Base-by-base conservation (phyloP, 2,113 vertebrate genomes). In the Anser cygnoides region DNA sequence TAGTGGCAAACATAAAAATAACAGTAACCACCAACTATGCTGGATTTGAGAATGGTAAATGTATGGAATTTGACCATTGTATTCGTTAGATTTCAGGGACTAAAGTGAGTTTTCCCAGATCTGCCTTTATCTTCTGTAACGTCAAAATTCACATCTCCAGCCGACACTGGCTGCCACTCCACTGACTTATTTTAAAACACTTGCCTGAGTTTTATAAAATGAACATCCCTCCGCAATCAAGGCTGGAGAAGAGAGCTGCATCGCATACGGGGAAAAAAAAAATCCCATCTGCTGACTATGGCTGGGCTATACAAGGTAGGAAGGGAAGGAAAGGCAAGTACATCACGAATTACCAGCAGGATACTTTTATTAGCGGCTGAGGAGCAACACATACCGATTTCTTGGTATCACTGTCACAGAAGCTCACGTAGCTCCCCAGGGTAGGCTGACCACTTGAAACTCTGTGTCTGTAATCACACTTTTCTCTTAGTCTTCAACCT, bases 101-200 rank as follows among this genome's bases (percentile, higher is more conserved):
- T 5, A 23, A 83, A 44, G 7, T 63, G 63, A 76, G 44, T 74
- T 80, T 37, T 19, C 79, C n/a, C 82, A 54, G 41, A 84, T 66
- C 62, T 73, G 78, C 22, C 93, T 90, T 85, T 71, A 59, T 80
- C 41, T 73, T 41, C 8, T 22, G 46, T 52, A 67, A 18, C 49
- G 46, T 88, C 82, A 59, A 74, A 71, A 79, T 61, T 70, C 75
- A 9, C 67, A 66, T 63, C 87, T 67, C 75, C 74, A 93, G 93
- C 75, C 84, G 72, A 58, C 9, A 25, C 44, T 25, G 49, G 65
- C 89, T 84, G 81, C 84, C 41, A 3, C 66, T 87, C 74, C 2
- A 1, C 44, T 43, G 44, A 58, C 54, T 92, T 75, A 49, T 76
- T 94, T 95, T 80, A 62, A 90, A 93, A 75, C 70, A 25, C 71